Evolutionary conservation across 2,113 vertebrate species (phyloP).

Genomic region (Osmerus eperlanus): DNA sequence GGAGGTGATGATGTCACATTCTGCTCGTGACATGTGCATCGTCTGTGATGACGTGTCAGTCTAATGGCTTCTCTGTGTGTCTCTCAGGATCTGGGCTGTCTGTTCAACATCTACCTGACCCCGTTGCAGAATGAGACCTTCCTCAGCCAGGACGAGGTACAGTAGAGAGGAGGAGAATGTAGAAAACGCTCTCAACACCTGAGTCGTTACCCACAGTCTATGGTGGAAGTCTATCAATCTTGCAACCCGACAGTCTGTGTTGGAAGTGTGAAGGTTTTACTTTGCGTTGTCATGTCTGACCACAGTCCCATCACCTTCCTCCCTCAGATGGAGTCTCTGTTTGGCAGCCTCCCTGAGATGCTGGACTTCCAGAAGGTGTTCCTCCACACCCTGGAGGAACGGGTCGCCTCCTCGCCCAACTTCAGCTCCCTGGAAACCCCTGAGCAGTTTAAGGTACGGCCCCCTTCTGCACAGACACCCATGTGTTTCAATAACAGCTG

Average conservation of each 20-base stretch:
- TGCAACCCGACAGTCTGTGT: no score
- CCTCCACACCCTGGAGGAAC: conserved; percentile 84
- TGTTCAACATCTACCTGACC: conserved; percentile 90
- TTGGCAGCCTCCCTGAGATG: conserved; percentile 87
- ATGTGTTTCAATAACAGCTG: no score
- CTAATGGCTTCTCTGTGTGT: neutral
- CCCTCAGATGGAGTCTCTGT: conserved; percentile 84
- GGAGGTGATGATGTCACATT: neutral
- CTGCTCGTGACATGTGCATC: neutral
- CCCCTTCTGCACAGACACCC: neutral
- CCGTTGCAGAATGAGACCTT: conserved; percentile 90
- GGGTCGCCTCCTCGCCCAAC: conserved; percentile 78
- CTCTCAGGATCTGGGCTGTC: conserved; percentile 82
- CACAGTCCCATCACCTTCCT: neutral
- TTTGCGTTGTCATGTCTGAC: neutral
- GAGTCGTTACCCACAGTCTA: neutral
- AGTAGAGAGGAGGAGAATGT: neutral
- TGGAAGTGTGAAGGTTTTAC: neutral
- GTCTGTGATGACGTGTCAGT: neutral
- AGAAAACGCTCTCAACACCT: neutral
- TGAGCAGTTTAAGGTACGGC: conserved; percentile 78
- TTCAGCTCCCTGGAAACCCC: conserved; percentile 77
- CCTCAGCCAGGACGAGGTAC: conserved; percentile 91
- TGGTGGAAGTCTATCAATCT: neutral
- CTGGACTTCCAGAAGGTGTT: conserved; percentile 87